Conservation (phyloP, 2,113 vertebrate genomes). For the Climacteris rufus region DNA sequence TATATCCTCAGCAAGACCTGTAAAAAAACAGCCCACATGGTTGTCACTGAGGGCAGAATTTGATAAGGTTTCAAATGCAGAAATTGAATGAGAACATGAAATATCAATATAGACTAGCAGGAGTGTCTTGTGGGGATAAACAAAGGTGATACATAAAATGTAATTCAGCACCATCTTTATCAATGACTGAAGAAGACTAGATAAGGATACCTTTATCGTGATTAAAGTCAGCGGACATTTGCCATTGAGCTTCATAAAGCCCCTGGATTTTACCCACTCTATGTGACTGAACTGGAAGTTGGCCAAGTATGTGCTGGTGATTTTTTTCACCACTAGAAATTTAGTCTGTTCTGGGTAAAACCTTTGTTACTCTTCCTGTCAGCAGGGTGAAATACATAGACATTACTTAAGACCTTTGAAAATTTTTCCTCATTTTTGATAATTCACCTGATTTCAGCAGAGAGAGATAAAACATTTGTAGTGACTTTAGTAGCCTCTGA, state of each 20-base stretch:
- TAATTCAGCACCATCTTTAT: background rate
- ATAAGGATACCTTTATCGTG: background rate
- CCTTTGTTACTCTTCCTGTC: background rate
- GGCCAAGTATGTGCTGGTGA: background rate
- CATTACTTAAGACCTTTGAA: background rate
- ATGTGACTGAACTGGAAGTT: background rate
- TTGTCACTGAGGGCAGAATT: background rate
- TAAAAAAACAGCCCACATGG: background rate
- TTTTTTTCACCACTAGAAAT: background rate
- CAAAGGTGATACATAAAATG: background rate
- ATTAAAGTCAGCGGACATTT: background rate
- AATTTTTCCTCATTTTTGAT: background rate
- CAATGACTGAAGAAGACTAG: background rate
- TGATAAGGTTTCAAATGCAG: background rate
- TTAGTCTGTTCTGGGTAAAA: background rate
- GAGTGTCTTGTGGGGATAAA: background rate
- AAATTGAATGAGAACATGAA: background rate
- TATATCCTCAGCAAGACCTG: background rate
- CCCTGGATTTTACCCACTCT: background rate
- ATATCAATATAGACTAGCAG: background rate
- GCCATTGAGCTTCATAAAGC: background rate
- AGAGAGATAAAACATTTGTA: background rate
- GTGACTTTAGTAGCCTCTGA: background rate
- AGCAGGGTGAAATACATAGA: background rate
- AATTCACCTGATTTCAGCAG: background rate